Evolutionary conservation across 1,140 invertebrate species (phyloP), one percentile per base, ranked within the genome.

Genomic region (Copidosoma floridanum): DNA sequence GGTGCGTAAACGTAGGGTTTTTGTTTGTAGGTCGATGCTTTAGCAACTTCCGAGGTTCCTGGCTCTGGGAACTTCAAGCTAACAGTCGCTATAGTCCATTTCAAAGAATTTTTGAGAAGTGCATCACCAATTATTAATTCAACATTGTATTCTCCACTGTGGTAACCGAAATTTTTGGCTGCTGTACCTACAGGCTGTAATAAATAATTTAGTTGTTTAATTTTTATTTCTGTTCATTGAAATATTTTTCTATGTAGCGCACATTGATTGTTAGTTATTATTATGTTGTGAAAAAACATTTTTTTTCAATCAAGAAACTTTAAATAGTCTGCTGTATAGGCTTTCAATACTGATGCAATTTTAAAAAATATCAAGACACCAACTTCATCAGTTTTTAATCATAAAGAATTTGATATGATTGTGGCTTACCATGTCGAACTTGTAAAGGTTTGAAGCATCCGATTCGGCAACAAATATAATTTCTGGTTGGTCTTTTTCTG

Each of bases 381-480:
- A 27, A 54, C 5, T 55, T 44, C 4, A 48, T 38, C 16, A 21
- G 23, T 27, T 26, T 46, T 26, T 26, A n/a, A n/a, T 2, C 11
- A 20, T 41, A 48, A 40, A 51, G 55, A 51, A n/a, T n/a, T n/a
- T n/a, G 29, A 32, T 8, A 32, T 32, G 12, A 32, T 32, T 8
- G 0, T 8, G 26, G 79, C 81, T 82, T 75, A 93, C 91, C 84
- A 97, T 83, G 72, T 97, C 94, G 66, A 98, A 91, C 80, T 92
- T 94, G 71, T 98, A 96, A n/a, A 87, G 82, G 66, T 89, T 86
- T 62, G 82, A 81, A 46, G 84, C 82, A 72, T 97, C 95, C n/a
- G 88, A 85, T 75, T 98, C 95, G 14, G 94, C 92, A 24, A 98
- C 89, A 75, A 95, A 98, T 67, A 97, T 89, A 27, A 96, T 91